phyloP scores from a whole-genome alignment of 2,888 invertebrate species.

The Odiellus spinosus region DNA sequence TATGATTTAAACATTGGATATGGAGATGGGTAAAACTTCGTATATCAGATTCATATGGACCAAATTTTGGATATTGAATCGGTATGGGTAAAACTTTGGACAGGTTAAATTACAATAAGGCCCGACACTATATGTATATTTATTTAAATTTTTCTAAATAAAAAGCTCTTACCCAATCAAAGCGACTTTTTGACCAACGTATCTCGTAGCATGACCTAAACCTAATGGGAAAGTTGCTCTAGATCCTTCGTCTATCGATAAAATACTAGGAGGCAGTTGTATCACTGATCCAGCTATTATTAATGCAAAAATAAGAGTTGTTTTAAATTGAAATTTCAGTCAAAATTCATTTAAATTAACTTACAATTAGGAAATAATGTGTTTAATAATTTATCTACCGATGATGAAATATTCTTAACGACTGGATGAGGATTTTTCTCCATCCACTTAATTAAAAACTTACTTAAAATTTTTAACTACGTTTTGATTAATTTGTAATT shows the following conservation, averaged over 20 bases:
- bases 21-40: no score
- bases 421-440: neutral
- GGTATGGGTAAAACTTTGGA: no score
- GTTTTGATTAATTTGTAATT: neutral
- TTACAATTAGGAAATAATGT: neutral
- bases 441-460: neutral
- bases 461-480: neutral
- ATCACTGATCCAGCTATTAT: constrained; percentile 23
- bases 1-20: no score
- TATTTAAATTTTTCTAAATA: no score
- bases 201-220: constrained; percentile 73
- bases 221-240: constrained; percentile 83
- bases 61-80: no score
- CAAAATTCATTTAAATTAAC: neutral
- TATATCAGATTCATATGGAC: no score
- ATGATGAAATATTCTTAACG: neutral
- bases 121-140: no score
- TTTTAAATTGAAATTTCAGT: no score
- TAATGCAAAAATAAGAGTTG: no score
- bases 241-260: constrained; percentile 39
- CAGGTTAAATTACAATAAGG: no score
- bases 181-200: constrained; percentile 39
- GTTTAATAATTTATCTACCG: neutral
- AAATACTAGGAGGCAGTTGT: constrained; percentile 54
- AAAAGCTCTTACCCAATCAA: constrained; percentile 16